A percentile compares a stretch with the other conserved stretches of the same genome.
phyloP scores from a whole-genome alignment of 1,140 invertebrate species.

The Araneus ventricosus region DNA sequence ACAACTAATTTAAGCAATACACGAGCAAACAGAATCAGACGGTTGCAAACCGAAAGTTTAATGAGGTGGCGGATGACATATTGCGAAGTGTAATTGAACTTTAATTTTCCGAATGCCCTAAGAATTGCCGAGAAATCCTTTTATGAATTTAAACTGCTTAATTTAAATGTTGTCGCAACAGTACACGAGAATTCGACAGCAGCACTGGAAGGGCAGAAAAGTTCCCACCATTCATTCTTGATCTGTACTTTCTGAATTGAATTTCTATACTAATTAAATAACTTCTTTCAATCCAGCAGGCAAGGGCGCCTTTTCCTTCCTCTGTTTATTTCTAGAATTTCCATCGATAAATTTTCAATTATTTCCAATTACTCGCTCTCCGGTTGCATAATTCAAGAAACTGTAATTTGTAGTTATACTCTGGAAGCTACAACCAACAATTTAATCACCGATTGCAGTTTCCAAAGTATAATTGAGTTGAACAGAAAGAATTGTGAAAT shows the following conservation, averaged over 20 bases:
- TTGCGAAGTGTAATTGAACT: slow-evolving; percentile 4
- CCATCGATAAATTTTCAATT: slow-evolving; percentile 54
- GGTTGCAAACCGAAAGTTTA: slow-evolving; percentile 12
- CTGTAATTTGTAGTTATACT: slow-evolving; percentile 44
- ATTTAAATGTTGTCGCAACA: slow-evolving; percentile 37
- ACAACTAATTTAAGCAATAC: not conserved
- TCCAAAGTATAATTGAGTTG: slow-evolving; percentile 10
- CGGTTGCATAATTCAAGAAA: not conserved
- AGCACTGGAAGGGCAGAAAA: not conserved
- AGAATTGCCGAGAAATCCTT: slow-evolving; percentile 27
- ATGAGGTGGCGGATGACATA: slow-evolving; percentile 37
- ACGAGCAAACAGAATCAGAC: not conserved
- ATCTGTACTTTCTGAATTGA: slow-evolving; percentile 45
- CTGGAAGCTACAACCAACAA: slow-evolving; percentile 19
- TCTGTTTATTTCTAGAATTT: slow-evolving; percentile 39
- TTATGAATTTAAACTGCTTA: slow-evolving; percentile 12
- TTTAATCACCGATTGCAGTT: slow-evolving; percentile 40
- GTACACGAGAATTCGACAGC: not conserved
- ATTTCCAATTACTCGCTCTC: slow-evolving; percentile 47
- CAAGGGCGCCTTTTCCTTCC: not conserved
- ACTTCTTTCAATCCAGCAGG: not conserved
- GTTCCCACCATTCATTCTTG: not conserved
- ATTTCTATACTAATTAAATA: slow-evolving; percentile 50
- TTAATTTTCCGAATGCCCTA: not conserved
- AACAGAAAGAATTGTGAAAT: slow-evolving; percentile 42